Conservation (phyloP, 2,888 invertebrate genomes). For the Mesorhabditis belari region DNA sequence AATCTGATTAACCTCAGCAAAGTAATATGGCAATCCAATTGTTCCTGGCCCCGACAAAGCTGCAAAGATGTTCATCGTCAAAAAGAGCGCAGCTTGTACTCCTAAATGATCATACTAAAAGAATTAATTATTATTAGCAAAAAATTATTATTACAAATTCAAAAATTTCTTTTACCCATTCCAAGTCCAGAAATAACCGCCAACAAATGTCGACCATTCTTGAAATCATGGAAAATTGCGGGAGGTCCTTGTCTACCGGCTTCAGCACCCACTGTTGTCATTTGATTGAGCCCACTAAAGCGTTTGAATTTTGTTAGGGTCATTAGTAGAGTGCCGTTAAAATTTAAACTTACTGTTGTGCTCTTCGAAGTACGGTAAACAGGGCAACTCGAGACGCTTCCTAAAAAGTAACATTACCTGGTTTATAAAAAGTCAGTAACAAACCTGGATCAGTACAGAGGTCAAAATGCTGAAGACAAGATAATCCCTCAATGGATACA, state of each 20-base stretch:
- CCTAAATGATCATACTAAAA: slow-evolving; percentile 70
- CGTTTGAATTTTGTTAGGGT: too few relatives aligned
- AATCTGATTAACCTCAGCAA: slow-evolving; percentile 7
- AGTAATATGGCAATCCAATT: slow-evolving; percentile 66
- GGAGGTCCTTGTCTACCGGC: slow-evolving; percentile 17
- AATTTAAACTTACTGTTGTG: slow-evolving; percentile 32
- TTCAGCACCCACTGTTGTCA: slow-evolving; percentile 64
- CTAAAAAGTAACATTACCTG: slow-evolving; percentile 62
- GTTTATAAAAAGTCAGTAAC: neutral
- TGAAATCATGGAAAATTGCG: slow-evolving; percentile 54
- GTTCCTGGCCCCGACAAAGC: slow-evolving; percentile 91
- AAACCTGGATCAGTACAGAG: neutral
- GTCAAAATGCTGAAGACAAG: slow-evolving; percentile 59
- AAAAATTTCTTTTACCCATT: slow-evolving; percentile 1
- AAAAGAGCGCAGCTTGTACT: slow-evolving; percentile 87
- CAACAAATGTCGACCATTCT: slow-evolving; percentile 80
- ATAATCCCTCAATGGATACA: slow-evolving; percentile 71
- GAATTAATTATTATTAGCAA: neutral
- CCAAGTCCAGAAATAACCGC: slow-evolving; percentile 65
- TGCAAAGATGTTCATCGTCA: slow-evolving; percentile 84
- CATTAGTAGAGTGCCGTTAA: neutral
- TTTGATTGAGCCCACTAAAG: slow-evolving; percentile 74
- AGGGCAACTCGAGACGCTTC: slow-evolving; percentile 68
- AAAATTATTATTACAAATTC: neutral
- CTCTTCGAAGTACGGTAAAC: slow-evolving; percentile 59